Evolutionary conservation across 2,797 vertebrate species (phyloP), one percentile per base, ranked within the genome.

Genomic region (Pseudocheirus occidentalis): DNA sequence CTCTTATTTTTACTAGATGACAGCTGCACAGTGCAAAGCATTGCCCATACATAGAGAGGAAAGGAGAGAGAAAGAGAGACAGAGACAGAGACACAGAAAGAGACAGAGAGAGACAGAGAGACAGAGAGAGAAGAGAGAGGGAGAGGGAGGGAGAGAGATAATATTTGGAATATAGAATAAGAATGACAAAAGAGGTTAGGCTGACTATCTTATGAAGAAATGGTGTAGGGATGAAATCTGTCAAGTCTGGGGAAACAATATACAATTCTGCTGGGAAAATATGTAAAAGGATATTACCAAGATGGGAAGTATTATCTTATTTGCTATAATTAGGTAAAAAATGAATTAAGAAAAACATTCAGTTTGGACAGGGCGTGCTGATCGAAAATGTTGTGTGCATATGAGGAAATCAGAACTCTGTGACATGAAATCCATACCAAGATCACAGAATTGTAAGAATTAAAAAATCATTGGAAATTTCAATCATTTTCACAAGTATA

Each of bases 1-100:
- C 29, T 12, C 9, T 93, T 97, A 94, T 97, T 97, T 96, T 92
- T 94, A 87, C 56, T 90, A 87, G 90, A 96, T 24, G 52, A 91
- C 59, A 94, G 12, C 11, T 34, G 13, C 18, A 46, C 7, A 10
- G 66, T 81, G 9, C 21, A 50, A 50, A 9, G 21, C 52, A 29
- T 3, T 59, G 0, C 24, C 31, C 11, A 27, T 40, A 66, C 14
- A 66, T 4, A 46, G n/a, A 46, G n/a, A n/a, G 14, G 14, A 34
- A n/a, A 4, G 14, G 5, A 14, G 34, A 4, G 11, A 28, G 3
- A 62, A 13, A 14, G 31, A 13, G 31, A 62, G 12, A 34, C 3
- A n/a, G 21, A 0, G 34, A 34, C 3, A 13, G 2, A 13, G 59
- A 27, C 0, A n/a, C 4, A 52, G 14, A 34, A 12, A 34, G 2